These are phyloP conservation scores for Cartodere bifasciata DNA, from an alignment of 2,888 invertebrate genomes.

Conservation along the genomic window DNA sequence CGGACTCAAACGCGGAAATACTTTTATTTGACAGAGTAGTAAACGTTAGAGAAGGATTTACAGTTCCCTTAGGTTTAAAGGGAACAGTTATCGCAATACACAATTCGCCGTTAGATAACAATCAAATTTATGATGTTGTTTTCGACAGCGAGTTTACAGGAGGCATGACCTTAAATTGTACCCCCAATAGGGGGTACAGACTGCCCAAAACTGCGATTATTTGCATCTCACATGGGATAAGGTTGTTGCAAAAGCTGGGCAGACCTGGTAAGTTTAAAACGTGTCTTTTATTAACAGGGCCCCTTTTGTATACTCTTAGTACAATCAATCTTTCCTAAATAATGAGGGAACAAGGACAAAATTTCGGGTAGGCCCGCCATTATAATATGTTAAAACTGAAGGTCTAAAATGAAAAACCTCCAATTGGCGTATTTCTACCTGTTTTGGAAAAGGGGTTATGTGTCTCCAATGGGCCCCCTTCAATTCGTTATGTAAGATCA, in stretches of 20 bases:
- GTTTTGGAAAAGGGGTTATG: too few relatives aligned
- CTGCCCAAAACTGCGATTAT: slow-evolving; percentile 42
- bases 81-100: slow-evolving; percentile 75
- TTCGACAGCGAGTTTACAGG: slow-evolving; percentile 69
- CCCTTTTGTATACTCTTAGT: too few relatives aligned
- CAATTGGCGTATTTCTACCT: too few relatives aligned
- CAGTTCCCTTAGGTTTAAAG: slow-evolving; percentile 67
- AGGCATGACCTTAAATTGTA: slow-evolving; percentile 43
- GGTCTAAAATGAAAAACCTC: too few relatives aligned
- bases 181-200: slow-evolving; percentile 39
- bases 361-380: too few relatives aligned
- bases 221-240: slow-evolving; percentile 45
- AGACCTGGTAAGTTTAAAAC: slow-evolving; percentile 18
- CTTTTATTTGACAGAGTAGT: slow-evolving; percentile 75
- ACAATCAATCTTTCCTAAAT: too few relatives aligned
- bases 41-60: slow-evolving; percentile 57
- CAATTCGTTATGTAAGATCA: too few relatives aligned
- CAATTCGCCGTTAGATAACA: slow-evolving; percentile 28
- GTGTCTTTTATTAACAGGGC: too few relatives aligned
- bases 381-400: too few relatives aligned
- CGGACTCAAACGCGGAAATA: slow-evolving; percentile 56
- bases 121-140: slow-evolving; percentile 60
- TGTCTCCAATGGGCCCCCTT: too few relatives aligned
- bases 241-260: slow-evolving; percentile 31
- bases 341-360: too few relatives aligned